A percentile compares a stretch with the other conserved stretches of the same genome.
Conservation (phyloP, 2,888 invertebrate species). For the Drosophila kambysellisi region DNA sequence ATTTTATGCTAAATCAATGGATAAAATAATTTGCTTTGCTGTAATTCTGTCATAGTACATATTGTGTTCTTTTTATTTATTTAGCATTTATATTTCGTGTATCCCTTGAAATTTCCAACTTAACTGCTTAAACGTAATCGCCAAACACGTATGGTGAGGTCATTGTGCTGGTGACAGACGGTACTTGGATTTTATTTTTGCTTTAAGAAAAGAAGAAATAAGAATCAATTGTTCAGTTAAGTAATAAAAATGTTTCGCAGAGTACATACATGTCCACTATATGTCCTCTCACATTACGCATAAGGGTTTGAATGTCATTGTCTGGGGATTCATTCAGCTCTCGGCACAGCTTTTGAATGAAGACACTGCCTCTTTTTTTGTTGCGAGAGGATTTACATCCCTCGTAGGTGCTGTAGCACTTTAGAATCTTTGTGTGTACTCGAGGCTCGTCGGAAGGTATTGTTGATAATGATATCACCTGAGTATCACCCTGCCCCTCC, state of each 20-base stretch:
- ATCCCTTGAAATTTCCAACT: no score
- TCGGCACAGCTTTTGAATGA: no score
- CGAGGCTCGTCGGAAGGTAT: conserved; percentile 49
- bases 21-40: not conserved
- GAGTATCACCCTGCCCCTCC: conserved; percentile 56
- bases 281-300: conserved; percentile 79
- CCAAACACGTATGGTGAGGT: conserved; percentile 82
- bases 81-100: no score
- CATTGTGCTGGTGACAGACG: conserved; percentile 81
- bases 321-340: no score
- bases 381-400: conserved; percentile 81
- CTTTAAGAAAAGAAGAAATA: not conserved
- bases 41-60: no score
- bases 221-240: no score
- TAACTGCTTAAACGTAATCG: conserved; percentile 79
- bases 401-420: conserved; percentile 69
- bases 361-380: no score
- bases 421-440: conserved; percentile 78
- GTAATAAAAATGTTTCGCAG: not conserved
- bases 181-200: no score
- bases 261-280: conserved; percentile 69
- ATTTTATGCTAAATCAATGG: not conserved
- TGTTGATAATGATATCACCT: not conserved
- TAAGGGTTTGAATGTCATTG: conserved; percentile 84
- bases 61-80: no score